A percentile compares a stretch with the other conserved stretches of the same genome.
phyloP scores from a whole-genome alignment of 2,888 invertebrate genomes.

The Agrotis segetum region DNA sequence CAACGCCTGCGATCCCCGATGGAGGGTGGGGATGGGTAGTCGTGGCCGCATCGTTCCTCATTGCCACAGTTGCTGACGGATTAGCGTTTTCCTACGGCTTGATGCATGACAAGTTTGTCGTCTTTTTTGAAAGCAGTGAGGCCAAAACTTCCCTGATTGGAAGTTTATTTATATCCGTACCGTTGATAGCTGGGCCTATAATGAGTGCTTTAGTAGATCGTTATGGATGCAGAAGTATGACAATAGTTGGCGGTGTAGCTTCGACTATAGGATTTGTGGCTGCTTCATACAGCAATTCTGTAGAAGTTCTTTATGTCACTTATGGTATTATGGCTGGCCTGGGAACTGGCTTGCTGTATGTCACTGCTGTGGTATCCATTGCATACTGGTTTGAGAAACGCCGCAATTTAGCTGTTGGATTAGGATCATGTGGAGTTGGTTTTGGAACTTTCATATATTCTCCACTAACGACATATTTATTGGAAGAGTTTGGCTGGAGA shows the following conservation, averaged over 20 bases:
- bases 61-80: conserved; percentile 97
- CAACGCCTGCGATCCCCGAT: conserved; percentile 93
- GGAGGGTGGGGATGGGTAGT: conserved; percentile 98
- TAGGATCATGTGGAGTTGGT: conserved; percentile 97
- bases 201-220: conserved; percentile 96
- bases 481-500: conserved; percentile 95
- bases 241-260: conserved; percentile 93
- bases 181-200: conserved; percentile 95
- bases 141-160: conserved; percentile 97
- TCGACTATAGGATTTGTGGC: conserved; percentile 95
- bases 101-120: conserved; percentile 94
- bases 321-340: conserved; percentile 96
- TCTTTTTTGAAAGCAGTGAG: conserved; percentile 94
- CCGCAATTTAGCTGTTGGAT: conserved; percentile 96
- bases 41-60: conserved; percentile 95
- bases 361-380: conserved; percentile 97
- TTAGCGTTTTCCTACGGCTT: conserved; percentile 98
- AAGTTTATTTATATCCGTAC: conserved; percentile 97
- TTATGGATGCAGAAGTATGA: conserved; percentile 95
- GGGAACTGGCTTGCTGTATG: conserved; percentile 96
- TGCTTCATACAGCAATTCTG: conserved; percentile 93
- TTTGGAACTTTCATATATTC: conserved; percentile 97
- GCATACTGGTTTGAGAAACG: conserved; percentile 98
- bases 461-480: conserved; percentile 94
- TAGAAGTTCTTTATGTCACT: conserved; percentile 95